Base-by-base conservation (phyloP, 2,113 vertebrate genomes). In the Noturus placidus region DNA sequence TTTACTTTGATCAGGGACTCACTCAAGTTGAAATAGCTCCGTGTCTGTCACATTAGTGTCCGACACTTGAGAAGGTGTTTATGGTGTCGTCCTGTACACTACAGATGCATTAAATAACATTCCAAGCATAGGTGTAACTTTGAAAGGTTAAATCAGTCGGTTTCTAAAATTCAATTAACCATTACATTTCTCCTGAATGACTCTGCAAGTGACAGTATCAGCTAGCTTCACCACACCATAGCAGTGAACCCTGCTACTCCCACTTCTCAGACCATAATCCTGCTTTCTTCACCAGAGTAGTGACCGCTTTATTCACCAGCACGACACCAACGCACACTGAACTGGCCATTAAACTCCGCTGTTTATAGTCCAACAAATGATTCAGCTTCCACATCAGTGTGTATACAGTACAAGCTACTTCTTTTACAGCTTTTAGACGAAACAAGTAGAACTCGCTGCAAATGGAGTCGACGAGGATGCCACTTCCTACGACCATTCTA, bases 261-360 rank as follows among this genome's bases (percentile, higher is more conserved):
- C 61, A 65, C 38, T 27, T 30, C 61, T 65, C 25, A 83, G 81
- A 59, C 35, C 35, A 67, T 38, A 65, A 27, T 83, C 81, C 59
- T 67, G 61, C 59, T 27, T 5, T 50, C 13, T 13, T 77, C 9
- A 77, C 5, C 35, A 77, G 10, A n/a, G 46, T 52, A 52, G 74
- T 77, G 46, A 70, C 46, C 25, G 20, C 56, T 83, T 52, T 38
- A 83, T 52, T 83, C 61, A 67, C 59, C 81, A 65, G 42, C 38
- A 83, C 69, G 82, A 67, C 82, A 83, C 61, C 6, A 69, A 67
- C 11, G 5, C 82, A 67, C 9, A 11, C 20, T 13, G 38, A 76
- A 76, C 35, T 74, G 35, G 38, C 8, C 19, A 74, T 65, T 74
- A 74, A 22, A 74, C 19, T 25, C 35, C 35, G 42, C 13, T 42